Evolutionary conservation across 2,113 vertebrate genomes (phyloP).

Genomic region (Oenanthe melanoleuca): DNA sequence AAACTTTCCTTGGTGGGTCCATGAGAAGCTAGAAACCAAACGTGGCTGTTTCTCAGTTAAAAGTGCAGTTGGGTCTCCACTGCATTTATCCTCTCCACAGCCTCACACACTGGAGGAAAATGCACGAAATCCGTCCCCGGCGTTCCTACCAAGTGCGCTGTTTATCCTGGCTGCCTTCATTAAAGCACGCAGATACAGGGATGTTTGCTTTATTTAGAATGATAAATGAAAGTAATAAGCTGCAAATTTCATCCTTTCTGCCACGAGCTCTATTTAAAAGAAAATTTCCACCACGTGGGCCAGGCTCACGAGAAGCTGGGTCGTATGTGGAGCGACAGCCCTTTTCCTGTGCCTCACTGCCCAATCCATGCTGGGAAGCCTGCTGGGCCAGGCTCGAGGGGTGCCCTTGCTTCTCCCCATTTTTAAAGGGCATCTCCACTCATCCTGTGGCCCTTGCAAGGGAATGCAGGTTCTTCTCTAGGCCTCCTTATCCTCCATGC

Average conservation of each 20-base stretch:
- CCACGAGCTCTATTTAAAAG: conserved; percentile 22
- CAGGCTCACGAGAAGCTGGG: not conserved
- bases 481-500: not conserved
- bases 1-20: not conserved
- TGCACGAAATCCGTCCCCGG: not conserved
- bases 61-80: not conserved
- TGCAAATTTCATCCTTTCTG: conserved; percentile 37
- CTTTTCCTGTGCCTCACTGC: not conserved
- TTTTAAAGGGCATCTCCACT: not conserved
- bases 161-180: not conserved
- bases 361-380: not conserved
- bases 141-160: not conserved
- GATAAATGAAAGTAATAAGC: conserved; percentile 28
- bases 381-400: not conserved
- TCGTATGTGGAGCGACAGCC: not conserved
- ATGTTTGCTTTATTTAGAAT: conserved; percentile 36
- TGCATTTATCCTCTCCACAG: not conserved
- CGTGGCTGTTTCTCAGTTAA: not conserved
- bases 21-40: not conserved
- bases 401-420: not conserved
- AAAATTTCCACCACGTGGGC: not conserved
- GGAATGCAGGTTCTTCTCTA: not conserved
- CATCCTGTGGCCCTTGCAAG: not conserved
- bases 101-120: not conserved
- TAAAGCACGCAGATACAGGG: conserved; percentile 14